A percentile compares a stretch with the other conserved stretches of the same genome.
phyloP scores from a whole-genome alignment of 23 tunicate genomes.

The Styela plicata region DNA sequence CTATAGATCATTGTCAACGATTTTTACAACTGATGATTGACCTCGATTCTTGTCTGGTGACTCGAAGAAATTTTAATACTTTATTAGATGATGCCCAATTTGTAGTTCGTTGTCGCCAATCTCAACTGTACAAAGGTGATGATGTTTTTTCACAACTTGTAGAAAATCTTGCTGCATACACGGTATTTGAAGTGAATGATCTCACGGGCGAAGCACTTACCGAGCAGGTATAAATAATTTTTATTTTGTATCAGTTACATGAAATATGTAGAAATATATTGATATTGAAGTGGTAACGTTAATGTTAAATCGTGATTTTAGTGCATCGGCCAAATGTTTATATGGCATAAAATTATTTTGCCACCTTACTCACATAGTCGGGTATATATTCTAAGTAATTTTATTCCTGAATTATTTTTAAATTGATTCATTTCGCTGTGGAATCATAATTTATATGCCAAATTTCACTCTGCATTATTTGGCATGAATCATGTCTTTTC shows the following conservation, averaged over 20 bases:
- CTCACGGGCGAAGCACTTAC: constrained; percentile 87
- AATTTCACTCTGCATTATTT: too few species aligned
- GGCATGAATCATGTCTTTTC: too few species aligned
- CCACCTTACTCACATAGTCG: too few species aligned
- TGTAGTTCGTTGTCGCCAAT: constrained; percentile 80
- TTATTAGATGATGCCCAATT: constrained; percentile 61
- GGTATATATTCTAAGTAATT: too few species aligned
- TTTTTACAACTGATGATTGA: constrained; percentile 95
- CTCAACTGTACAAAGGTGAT: constrained; percentile 69
- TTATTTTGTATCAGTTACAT: not conserved
- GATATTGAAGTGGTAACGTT: too few species aligned
- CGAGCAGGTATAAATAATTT: constrained; percentile 52
- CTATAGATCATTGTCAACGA: constrained; percentile 73
- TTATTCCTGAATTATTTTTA: too few species aligned
- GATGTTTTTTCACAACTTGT: constrained; percentile 93
- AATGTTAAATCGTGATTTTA: too few species aligned
- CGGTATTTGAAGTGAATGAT: constrained; percentile 95
- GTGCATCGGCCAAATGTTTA: too few species aligned
- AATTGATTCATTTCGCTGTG: too few species aligned
- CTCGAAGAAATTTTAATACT: constrained; percentile 88
- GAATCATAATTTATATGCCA: too few species aligned
- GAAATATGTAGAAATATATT: too few species aligned
- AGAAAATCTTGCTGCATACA: constrained; percentile 63
- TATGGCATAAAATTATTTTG: too few species aligned
- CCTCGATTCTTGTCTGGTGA: constrained; percentile 84